Evolutionary conservation across 2,888 invertebrate genomes (phyloP).

Genomic region (Barypeithes pellucidus): DNA sequence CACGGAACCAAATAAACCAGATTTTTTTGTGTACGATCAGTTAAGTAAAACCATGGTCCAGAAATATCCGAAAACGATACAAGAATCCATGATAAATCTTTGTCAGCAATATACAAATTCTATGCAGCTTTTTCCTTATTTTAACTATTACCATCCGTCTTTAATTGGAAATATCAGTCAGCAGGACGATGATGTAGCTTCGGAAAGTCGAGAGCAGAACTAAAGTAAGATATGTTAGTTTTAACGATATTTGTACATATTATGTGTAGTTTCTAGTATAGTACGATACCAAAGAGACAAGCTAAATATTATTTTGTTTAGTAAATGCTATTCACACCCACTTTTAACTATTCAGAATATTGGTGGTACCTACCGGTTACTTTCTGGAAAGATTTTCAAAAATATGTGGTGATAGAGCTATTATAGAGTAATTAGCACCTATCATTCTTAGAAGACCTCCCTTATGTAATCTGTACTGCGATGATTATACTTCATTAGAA

Average conservation of each 20-base stretch:
- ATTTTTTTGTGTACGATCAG: slow-evolving; percentile 68
- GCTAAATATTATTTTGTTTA: neutral
- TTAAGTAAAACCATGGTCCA: slow-evolving; percentile 63
- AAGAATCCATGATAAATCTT: slow-evolving; percentile 69
- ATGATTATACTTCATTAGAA: no score
- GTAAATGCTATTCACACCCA: no score
- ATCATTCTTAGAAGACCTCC: no score
- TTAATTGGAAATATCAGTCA: slow-evolving; percentile 61
- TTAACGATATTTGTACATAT: neutral
- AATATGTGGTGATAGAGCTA: no score
- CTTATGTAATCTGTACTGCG: no score
- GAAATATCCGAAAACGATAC: slow-evolving; percentile 68
- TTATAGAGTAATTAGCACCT: no score
- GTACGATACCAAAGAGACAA: slow-evolving; percentile 23
- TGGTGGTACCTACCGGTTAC: no score
- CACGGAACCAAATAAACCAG: slow-evolving; percentile 63
- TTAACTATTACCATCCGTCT: slow-evolving; percentile 70
- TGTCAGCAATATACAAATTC: slow-evolving; percentile 70
- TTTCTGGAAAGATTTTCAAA: no score
- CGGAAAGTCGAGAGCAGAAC: slow-evolving; percentile 60
- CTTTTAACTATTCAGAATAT: no score
- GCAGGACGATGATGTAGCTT: slow-evolving; percentile 62
- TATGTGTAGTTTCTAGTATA: slow-evolving; percentile 2
- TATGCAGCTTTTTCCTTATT: slow-evolving; percentile 69
- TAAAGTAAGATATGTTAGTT: slow-evolving; percentile 31